phyloP scores from a whole-genome alignment of 2,113 vertebrate species.

The Propithecus coquereli region DNA sequence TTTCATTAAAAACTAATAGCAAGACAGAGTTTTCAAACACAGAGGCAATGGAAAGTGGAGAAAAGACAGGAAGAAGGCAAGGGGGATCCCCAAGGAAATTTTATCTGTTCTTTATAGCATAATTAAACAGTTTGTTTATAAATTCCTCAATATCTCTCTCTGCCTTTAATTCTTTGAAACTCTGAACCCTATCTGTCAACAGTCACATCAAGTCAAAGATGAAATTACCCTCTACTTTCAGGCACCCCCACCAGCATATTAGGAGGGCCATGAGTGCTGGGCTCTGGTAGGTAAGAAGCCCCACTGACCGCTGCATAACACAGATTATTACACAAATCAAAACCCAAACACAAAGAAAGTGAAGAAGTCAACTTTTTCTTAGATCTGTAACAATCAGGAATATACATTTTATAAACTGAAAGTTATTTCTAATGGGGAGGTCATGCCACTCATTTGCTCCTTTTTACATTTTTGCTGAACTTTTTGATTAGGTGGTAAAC shows the following conservation, averaged over 20 bases:
- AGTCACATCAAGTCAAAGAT: not conserved
- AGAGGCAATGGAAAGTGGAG: not conserved
- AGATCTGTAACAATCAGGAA: not conserved
- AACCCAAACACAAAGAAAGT: not conserved
- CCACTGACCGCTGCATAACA: not conserved
- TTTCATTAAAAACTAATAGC: slow-evolving; percentile 62
- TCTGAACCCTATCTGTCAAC: not conserved
- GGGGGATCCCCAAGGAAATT: not conserved
- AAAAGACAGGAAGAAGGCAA: not conserved
- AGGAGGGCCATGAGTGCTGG: not conserved
- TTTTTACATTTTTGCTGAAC: not conserved
- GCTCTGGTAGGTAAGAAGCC: not conserved
- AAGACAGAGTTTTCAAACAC: slow-evolving; percentile 10
- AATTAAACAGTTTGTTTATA: not conserved
- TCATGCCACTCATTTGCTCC: not conserved
- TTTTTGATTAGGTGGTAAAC: not conserved
- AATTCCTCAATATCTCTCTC: not conserved
- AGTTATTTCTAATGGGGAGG: not conserved
- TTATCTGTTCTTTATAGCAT: not conserved
- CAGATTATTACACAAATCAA: not conserved
- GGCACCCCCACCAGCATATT: not conserved
- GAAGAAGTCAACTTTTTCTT: not conserved
- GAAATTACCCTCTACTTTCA: not conserved
- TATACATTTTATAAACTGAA: not conserved
- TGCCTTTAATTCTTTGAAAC: not conserved